Percentiles rank a stretch among this genome's conserved stretches.
phyloP scores from a whole-genome alignment of 2,888 invertebrate genomes.

The Mechanitis mazaeus region DNA sequence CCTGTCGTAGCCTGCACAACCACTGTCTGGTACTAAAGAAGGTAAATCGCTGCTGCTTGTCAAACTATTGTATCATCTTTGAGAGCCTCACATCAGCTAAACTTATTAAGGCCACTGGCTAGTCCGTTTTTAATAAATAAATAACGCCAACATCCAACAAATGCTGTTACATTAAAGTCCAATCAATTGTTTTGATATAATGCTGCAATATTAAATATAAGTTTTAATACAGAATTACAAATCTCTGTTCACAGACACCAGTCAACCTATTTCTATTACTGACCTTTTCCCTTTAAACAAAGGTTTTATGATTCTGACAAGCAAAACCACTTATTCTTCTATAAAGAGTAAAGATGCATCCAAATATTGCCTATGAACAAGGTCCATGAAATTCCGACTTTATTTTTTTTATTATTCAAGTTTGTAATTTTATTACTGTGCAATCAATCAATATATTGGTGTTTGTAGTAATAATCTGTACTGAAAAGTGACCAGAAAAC shows the following conservation, averaged over 20 bases:
- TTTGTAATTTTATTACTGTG: conserved; percentile 42
- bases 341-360: conserved; percentile 40
- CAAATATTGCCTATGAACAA: conserved; percentile 35
- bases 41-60: conserved; percentile 43
- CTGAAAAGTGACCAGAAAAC: conserved; percentile 72
- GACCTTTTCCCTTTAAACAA: conserved; percentile 54
- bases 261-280: conserved; percentile 65
- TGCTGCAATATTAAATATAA: conserved; percentile 77
- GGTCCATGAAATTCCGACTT: conserved; percentile 37
- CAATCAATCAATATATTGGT: conserved; percentile 57
- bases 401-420: conserved; percentile 29
- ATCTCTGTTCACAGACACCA: conserved; percentile 54
- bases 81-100: conserved; percentile 61
- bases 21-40: conserved; percentile 42
- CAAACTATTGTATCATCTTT: conserved; percentile 48
- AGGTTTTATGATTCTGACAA: conserved; percentile 28
- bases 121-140: conserved; percentile 63
- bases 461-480: conserved; percentile 58
- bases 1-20: conserved; percentile 39
- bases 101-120: conserved; percentile 54
- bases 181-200: conserved; percentile 67
- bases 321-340: conserved; percentile 41
- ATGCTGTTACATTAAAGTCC: conserved; percentile 68
- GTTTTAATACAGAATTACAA: conserved; percentile 71
- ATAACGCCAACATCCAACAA: conserved; percentile 69